phyloP scores from a whole-genome alignment of 2,797 vertebrate genomes.

The Pygocentrus nattereri region DNA sequence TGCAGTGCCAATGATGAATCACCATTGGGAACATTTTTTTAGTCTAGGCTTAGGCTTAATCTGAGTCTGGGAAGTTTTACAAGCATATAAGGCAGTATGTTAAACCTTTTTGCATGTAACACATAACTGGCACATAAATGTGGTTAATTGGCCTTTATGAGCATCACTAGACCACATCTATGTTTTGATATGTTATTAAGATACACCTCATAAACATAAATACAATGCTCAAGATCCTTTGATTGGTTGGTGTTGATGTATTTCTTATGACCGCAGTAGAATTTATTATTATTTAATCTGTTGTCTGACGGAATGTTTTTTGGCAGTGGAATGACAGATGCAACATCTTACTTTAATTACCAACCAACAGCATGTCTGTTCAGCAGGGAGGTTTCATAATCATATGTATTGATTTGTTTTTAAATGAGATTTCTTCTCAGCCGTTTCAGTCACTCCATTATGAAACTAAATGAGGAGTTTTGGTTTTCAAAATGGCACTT shows the following conservation, averaged over 20 bases:
- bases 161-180: not conserved
- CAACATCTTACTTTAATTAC: constrained; percentile 18
- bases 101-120: no score
- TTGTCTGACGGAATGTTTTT: constrained; percentile 3
- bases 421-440: constrained; percentile 22
- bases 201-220: not conserved
- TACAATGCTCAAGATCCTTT: not conserved
- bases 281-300: not conserved
- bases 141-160: no score
- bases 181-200: not conserved
- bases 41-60: no score
- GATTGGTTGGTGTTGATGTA: not conserved
- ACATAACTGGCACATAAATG: no score
- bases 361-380: not conserved
- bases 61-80: no score
- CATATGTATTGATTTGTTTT: constrained; percentile 34
- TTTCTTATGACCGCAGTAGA: not conserved
- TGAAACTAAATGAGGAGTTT: not conserved
- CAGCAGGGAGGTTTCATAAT: constrained; percentile 6
- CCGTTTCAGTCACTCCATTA: constrained; percentile 13
- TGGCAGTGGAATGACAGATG: constrained; percentile 14
- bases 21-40: no score
- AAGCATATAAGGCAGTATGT: no score
- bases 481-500: constrained; percentile 22
- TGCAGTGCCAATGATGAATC: no score